phyloP scores from a whole-genome alignment of 2,113 vertebrate species.

The Gracilinanus agilis region DNA sequence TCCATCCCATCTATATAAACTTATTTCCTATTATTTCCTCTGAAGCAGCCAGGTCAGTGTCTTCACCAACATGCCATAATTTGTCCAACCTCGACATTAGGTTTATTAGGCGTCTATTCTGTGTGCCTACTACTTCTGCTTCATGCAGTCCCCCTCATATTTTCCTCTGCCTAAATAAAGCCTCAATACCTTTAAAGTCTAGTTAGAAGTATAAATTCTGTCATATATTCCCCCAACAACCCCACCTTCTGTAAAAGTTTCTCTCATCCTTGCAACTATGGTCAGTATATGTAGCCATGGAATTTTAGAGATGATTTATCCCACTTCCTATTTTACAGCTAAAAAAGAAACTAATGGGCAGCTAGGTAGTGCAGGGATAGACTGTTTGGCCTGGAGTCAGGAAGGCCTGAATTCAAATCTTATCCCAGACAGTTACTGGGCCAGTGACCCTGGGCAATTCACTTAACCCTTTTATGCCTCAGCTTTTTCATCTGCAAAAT shows the following conservation, averaged over 20 bases:
- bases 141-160: neutral
- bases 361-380: neutral
- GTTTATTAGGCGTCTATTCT: neutral
- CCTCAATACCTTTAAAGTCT: neutral
- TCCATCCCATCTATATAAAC: neutral
- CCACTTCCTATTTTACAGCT: neutral
- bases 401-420: neutral
- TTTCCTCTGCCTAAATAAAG: neutral
- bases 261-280: neutral
- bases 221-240: neutral
- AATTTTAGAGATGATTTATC: neutral
- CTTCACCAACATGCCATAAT: neutral
- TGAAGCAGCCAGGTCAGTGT: neutral
- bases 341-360: neutral
- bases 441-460: neutral
- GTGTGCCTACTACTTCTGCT: neutral
- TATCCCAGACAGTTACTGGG: neutral
- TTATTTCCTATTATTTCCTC: neutral
- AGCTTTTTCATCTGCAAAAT: neutral
- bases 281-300: neutral
- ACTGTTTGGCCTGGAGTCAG: neutral
- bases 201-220: neutral
- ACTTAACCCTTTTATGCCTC: neutral
- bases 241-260: neutral
- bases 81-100: neutral